Conservation (phyloP, 2,888 invertebrate species). For the Xylophagus ater region DNA sequence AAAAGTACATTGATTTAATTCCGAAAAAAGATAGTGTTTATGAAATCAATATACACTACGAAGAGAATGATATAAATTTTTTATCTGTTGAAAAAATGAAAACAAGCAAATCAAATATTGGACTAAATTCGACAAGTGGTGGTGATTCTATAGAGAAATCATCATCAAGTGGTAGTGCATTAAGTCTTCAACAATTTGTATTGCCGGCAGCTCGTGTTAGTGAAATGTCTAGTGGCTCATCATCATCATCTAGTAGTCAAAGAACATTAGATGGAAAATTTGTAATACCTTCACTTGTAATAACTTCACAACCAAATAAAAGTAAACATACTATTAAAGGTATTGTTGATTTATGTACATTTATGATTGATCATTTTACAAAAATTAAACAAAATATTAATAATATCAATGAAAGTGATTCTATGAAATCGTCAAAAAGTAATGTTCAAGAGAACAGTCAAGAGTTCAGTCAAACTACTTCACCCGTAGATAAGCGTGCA, state of each 20-base stretch:
- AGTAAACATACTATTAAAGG: slow-evolving; percentile 18
- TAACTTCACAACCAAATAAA: no score
- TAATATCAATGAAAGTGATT: slow-evolving; percentile 8
- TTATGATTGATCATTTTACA: slow-evolving; percentile 22
- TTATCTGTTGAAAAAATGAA: slow-evolving; percentile 20
- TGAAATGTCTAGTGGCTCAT: slow-evolving; percentile 7
- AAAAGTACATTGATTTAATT: slow-evolving; percentile 1
- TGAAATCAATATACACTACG: slow-evolving; percentile 19
- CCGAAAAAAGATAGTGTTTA: slow-evolving; percentile 17
- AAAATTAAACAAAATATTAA: slow-evolving; percentile 18
- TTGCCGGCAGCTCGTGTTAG: slow-evolving; percentile 13
- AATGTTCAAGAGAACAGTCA: neutral
- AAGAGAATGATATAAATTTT: slow-evolving; percentile 19
- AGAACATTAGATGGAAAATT: slow-evolving; percentile 12
- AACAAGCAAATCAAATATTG: slow-evolving; percentile 5
- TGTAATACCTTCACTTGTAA: slow-evolving; percentile 2
- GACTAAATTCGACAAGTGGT: slow-evolving; percentile 12
- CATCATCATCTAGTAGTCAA: slow-evolving; percentile 16
- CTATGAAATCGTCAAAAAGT: slow-evolving; percentile 4
- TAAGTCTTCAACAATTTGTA: slow-evolving; percentile 15
- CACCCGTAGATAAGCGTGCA: slow-evolving; percentile 12
- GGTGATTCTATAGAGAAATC: slow-evolving; percentile 7
- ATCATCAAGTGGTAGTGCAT: slow-evolving; percentile 20
- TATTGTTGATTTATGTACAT: slow-evolving; percentile 20
- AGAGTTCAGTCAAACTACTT: neutral